Base-by-base conservation (phyloP, 2,797 vertebrate species). In the Alca torda region DNA sequence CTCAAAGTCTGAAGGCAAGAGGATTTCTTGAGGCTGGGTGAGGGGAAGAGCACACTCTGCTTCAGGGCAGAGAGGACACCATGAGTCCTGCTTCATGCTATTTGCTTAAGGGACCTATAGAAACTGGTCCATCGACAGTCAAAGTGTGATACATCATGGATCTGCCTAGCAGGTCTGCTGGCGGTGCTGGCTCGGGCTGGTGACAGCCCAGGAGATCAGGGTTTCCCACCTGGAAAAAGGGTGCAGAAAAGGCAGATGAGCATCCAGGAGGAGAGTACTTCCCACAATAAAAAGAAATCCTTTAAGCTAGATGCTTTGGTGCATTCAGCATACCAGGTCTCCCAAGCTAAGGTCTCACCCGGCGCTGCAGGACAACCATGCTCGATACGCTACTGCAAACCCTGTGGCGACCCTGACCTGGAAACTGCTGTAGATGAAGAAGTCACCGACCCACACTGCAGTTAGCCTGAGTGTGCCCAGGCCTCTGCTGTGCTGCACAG, bases 121-220 rank as follows among this genome's bases (percentile, higher is more conserved):
- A 33, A 56, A 57, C n/a, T 6, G 16, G n/a, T 59, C 21, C 12
- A 24, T 15, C 39, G 13, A 57, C 33, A 83, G 53, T n/a, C 56
- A 39, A 74, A 76, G 57, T 1, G 0, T 3, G 20, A 82, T 3
- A 54, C 25, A 8, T 31, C 1, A 0, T 4, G 45, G 53, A 26
- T 33, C 54, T 33, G 43, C 43, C 73, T n/a, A 19, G 63, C 35
- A 73, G 51, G 28, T 37, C 37, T 16, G 12, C 51, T 26, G 50
- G 26, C 8, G 13, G 23, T 19, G 21, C 31, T 35, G 35, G n/a
- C 51, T 57, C 2, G 1, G 30, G 31, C 59, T 72, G 63, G 33
- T 18, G 41, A 43, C 35, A 61, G 65, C 65, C 31, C 65, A 31
- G 51, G 64, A 76, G 39, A 54, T 24, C 9, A 33, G 53, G 26